These are phyloP conservation scores for Cordilura impudica DNA, from an alignment of 2,888 invertebrate genomes.

Conservation along the genomic window DNA sequence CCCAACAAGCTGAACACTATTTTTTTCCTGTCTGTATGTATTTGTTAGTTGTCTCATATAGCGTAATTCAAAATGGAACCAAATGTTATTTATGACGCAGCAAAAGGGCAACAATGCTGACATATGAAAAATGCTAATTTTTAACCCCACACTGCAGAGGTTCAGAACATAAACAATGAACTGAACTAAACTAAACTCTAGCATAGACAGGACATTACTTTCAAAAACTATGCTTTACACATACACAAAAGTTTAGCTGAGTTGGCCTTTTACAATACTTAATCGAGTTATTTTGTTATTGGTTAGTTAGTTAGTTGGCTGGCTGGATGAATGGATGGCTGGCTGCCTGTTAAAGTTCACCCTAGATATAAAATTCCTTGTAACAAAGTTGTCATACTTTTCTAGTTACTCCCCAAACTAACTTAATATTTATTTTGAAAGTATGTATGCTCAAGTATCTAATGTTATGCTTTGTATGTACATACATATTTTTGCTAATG, in stretches of 20 bases:
- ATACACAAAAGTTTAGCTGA: background rate
- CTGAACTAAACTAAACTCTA: background rate
- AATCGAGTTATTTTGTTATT: background rate
- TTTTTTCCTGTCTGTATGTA: too few relatives aligned
- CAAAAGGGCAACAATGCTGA: conserved; percentile 16
- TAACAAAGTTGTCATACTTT: background rate
- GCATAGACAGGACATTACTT: background rate
- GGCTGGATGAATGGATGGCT: too few relatives aligned
- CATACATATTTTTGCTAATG: background rate
- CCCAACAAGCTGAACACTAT: too few relatives aligned
- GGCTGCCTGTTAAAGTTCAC: background rate
- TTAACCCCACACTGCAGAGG: background rate
- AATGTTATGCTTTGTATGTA: background rate
- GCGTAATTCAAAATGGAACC: conserved; percentile 37
- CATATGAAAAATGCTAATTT: background rate
- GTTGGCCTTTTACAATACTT: background rate
- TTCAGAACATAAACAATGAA: background rate
- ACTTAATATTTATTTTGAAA: background rate
- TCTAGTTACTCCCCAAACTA: background rate
- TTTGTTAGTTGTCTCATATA: conserved; percentile 64
- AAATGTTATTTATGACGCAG: background rate
- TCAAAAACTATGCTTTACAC: background rate
- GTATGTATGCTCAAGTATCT: background rate
- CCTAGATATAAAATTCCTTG: background rate
- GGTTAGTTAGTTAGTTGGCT: background rate